Percentiles rank a stretch among this genome's conserved stretches.
These are phyloP conservation scores for Dioctria rufipes DNA, from an alignment of 2,888 invertebrate species.

Conservation along the genomic window DNA sequence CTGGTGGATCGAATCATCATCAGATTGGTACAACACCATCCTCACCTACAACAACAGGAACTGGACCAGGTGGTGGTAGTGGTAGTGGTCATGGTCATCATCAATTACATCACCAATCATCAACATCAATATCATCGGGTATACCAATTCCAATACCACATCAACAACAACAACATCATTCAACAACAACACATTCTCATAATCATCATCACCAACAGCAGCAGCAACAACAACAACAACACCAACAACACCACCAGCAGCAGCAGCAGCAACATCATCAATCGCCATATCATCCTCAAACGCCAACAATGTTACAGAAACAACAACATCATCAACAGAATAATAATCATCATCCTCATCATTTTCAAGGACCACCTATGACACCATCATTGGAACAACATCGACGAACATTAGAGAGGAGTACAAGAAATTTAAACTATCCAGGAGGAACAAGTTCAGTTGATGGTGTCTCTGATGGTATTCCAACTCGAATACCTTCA, in stretches of 20 bases:
- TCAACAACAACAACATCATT: constrained; percentile 49
- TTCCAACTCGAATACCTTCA: constrained; percentile 67
- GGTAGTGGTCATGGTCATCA: no score
- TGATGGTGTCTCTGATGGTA: constrained; percentile 64
- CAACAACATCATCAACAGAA: constrained; percentile 67
- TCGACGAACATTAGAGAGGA: constrained; percentile 68
- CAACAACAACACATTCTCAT: not conserved
- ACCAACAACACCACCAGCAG: constrained; percentile 41
- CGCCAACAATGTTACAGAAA: constrained; percentile 67
- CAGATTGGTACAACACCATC: constrained; percentile 55
- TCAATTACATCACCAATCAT: constrained; percentile 55
- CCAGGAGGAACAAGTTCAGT: constrained; percentile 54
- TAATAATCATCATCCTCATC: constrained; percentile 59
- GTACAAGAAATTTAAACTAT: constrained; percentile 66
- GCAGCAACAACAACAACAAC: constrained; percentile 39
- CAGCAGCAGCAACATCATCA: constrained; percentile 47
- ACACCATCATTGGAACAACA: constrained; percentile 67
- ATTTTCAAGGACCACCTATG: constrained; percentile 60
- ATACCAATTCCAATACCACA: constrained; percentile 54
- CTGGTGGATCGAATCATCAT: constrained; percentile 55
- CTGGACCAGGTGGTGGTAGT: constrained; percentile 41
- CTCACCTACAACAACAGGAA: constrained; percentile 16
- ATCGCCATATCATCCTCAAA: constrained; percentile 59
- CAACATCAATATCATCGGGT: constrained; percentile 47
- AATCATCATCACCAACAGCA: constrained; percentile 35